Evolutionary conservation across 2,113 vertebrate species (phyloP), one percentile per base, ranked within the genome.

Genomic region (Eptesicus fuscus): DNA sequence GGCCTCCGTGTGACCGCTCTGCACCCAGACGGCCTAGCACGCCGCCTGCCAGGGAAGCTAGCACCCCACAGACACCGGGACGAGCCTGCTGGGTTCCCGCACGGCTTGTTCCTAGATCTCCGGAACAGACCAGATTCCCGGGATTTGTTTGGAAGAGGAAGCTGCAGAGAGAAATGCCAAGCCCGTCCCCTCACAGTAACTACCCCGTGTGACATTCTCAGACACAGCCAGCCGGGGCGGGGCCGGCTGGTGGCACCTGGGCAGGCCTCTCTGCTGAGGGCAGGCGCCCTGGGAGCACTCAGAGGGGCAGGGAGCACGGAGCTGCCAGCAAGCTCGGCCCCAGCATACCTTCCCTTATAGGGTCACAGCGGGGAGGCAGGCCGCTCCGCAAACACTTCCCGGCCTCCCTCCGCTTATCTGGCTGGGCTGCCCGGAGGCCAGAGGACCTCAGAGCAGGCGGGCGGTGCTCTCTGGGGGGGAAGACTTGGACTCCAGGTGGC

Each of bases 271-370:
- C 74, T 8, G 53, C n/a, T 13, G 1, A 14, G 32, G 32, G 5
- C 59, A 1, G 61, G 12, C 23, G 0, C 35, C 0, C 1, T 25
- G 77, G 23, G 65, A 9, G 5, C 0, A 2, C 1, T 18, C 1
- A 7, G 37, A 12, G 4, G 4, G 0, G 3, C 92, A 61, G 11
- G 0, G n/a, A 40, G 86, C 20, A 1, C 7, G 69, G 1, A 1
- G 76, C 71, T 5, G 14, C 18, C 23, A 2, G 59, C 56, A 0
- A 30, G 84, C 44, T 1, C 11, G 9, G 85, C 69, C 1, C 71
- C 20, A 28, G 91, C 96, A 94, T 95, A 93, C 7, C 93, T 97
- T 96, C 96, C 97, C 97, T 97, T 96, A 95, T 92, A 97, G 97
- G 96, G 97, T 51, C 16, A 85, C 53, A 23, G 89, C 3, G 7